A percentile compares a stretch with the other conserved stretches of the same genome.
These are phyloP conservation scores for roundworm (Caenorhabditis elegans) DNA, from an alignment of 1,140 invertebrate genomes.

Conservation along the genomic window DNA sequence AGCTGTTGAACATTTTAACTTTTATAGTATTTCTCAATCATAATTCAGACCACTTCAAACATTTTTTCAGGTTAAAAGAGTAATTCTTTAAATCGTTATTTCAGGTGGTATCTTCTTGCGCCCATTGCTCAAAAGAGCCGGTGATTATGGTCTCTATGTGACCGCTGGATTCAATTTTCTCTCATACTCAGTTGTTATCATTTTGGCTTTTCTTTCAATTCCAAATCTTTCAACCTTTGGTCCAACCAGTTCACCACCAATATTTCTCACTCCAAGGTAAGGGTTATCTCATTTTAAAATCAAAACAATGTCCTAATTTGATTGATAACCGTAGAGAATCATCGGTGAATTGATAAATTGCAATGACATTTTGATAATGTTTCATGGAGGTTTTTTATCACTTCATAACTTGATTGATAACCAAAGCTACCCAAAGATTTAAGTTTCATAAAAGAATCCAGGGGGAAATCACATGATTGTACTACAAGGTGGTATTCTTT, in stretches of 20 bases:
- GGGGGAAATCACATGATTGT: neutral
- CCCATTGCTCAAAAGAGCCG: constrained; percentile 32
- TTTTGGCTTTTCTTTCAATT: constrained; percentile 6
- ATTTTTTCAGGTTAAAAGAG: too few species aligned
- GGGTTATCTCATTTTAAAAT: neutral
- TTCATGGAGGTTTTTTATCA: neutral
- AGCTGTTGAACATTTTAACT: too few species aligned
- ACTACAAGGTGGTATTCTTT: neutral
- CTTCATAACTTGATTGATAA: neutral
- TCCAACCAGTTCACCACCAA: constrained; percentile 9
- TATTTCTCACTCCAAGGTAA: constrained; percentile 35
- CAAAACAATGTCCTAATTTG: too few species aligned
- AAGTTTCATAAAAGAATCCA: too few species aligned
- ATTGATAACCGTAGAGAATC: too few species aligned
- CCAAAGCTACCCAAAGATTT: too few species aligned
- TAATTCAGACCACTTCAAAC: too few species aligned
- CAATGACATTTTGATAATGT: too few species aligned
- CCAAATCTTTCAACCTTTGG: constrained; percentile 32
- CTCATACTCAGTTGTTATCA: constrained; percentile 5
- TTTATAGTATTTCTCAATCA: too few species aligned
- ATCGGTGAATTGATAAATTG: too few species aligned
- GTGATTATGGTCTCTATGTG: constrained; percentile 20
- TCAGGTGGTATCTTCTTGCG: constrained; percentile 35
- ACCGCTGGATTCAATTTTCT: constrained; percentile 16
- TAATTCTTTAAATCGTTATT: neutral